Evolutionary conservation across 1,140 invertebrate species (phyloP).

Genomic region (Diachasmimorpha longicaudata): DNA sequence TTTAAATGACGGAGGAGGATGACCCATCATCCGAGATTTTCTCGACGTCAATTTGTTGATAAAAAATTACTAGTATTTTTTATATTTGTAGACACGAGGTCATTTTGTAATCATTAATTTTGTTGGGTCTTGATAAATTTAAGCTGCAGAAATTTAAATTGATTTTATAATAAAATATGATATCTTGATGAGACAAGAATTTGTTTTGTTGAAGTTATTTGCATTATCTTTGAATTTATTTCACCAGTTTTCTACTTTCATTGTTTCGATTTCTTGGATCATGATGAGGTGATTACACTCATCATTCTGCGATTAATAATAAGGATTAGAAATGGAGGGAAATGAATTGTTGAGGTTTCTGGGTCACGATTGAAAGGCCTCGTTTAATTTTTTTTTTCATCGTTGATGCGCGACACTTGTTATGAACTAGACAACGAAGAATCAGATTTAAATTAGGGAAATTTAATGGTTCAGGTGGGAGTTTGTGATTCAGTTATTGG

Average conservation of each 20-base stretch:
- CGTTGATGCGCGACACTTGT: background rate
- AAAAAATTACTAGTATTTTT: no score
- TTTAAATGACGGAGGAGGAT: no score
- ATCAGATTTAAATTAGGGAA: background rate
- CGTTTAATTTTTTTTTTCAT: background rate
- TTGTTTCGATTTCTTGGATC: background rate
- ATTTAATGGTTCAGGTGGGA: background rate
- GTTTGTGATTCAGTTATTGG: background rate
- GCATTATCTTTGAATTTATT: background rate
- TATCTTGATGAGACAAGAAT: conserved; percentile 8
- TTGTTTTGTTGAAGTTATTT: background rate
- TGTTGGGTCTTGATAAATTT: no score
- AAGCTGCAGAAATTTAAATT: no score
- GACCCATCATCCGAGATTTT: no score
- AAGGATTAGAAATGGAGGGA: background rate
- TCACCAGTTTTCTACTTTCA: background rate
- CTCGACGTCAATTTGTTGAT: no score
- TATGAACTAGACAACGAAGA: background rate
- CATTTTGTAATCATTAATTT: no score
- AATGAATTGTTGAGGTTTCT: conserved; percentile 3
- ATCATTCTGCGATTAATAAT: background rate
- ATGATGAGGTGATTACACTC: background rate
- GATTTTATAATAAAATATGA: no score
- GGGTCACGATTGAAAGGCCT: conserved; percentile 22
- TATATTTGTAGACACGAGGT: no score